These are phyloP conservation scores for Catocala sponsa DNA, from an alignment of 2,888 invertebrate genomes.

Conservation along the genomic window DNA sequence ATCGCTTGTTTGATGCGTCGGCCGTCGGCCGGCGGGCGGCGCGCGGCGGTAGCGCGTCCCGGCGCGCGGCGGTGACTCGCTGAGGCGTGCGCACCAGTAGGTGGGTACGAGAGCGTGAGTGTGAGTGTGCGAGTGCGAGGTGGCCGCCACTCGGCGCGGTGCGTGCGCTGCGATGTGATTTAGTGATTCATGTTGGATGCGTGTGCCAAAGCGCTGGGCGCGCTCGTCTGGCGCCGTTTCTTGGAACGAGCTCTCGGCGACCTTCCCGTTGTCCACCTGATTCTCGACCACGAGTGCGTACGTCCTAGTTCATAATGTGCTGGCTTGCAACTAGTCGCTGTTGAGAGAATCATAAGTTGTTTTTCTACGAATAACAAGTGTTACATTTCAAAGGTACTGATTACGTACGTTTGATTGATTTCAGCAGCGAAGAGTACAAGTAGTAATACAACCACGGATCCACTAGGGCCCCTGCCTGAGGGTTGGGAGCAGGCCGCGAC, in stretches of 20 bases:
- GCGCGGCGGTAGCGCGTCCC: too few species aligned
- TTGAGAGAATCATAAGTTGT: constrained; percentile 75
- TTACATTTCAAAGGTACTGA: constrained; percentile 52
- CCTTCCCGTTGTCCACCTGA: constrained; percentile 76
- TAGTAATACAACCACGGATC: constrained; percentile 84
- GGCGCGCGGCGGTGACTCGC: too few species aligned
- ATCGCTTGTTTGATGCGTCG: constrained; percentile 65
- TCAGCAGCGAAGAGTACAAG: constrained; percentile 88
- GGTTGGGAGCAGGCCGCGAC: constrained; percentile 96
- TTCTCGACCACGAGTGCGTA: constrained; percentile 73
- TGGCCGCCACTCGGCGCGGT: constrained; percentile 26
- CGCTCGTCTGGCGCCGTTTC: constrained; percentile 75
- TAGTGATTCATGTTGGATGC: constrained; percentile 58
- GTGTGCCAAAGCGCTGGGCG: constrained; percentile 56
- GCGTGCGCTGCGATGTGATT: constrained; percentile 24
- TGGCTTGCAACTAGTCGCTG: constrained; percentile 84
- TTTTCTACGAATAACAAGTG: constrained; percentile 51
- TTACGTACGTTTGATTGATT: constrained; percentile 77
- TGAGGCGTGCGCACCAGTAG: constrained; percentile 52
- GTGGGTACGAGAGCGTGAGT: constrained; percentile 42
- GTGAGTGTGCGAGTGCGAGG: constrained; percentile 25
- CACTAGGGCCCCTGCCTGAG: constrained; percentile 93
- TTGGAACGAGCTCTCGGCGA: constrained; percentile 75
- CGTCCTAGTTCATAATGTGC: constrained; percentile 66
- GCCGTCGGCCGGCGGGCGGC: constrained; percentile 22